A percentile compares a stretch with the other conserved stretches of the same genome.
phyloP scores from a whole-genome alignment of 2,888 invertebrate genomes.

The Tetragonisca angustula region DNA sequence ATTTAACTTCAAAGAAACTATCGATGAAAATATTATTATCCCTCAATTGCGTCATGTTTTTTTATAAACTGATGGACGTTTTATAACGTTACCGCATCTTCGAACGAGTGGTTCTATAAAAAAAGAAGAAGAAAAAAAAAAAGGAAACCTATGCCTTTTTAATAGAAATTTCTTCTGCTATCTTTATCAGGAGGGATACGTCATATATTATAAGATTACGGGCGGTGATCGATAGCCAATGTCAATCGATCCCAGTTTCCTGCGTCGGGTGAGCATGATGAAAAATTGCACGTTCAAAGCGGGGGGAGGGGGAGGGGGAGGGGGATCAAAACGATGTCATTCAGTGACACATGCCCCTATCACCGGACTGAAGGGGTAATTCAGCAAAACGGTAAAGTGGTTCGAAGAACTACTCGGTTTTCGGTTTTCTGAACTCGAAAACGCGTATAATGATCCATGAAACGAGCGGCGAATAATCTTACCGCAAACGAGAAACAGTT shows the following conservation, averaged over 20 bases:
- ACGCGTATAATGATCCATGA: conserved; percentile 52
- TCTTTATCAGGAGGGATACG: not conserved
- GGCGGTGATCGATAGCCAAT: not conserved
- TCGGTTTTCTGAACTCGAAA: conserved; percentile 34
- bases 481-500: conserved; percentile 43
- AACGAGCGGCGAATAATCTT: conserved; percentile 53
- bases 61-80: not conserved
- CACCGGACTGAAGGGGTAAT: conserved; percentile 11
- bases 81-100: not conserved
- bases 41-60: conserved; percentile 2
- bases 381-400: not conserved
- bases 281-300: not conserved
- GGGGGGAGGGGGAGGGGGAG: no score
- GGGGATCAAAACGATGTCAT: not conserved
- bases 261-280: not conserved
- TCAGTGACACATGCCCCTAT: not conserved
- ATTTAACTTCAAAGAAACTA: not conserved
- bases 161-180: not conserved
- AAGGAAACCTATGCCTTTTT: not conserved
- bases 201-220: not conserved
- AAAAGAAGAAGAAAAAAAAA: no score
- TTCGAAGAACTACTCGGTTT: conserved; percentile 12
- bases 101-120: not conserved
- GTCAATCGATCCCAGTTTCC: not conserved
- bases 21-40: conserved; percentile 4